A percentile compares a stretch with the other conserved stretches of the same genome.
phyloP scores from a whole-genome alignment of 2,797 vertebrate genomes.

The Notamacropus eugenii region DNA sequence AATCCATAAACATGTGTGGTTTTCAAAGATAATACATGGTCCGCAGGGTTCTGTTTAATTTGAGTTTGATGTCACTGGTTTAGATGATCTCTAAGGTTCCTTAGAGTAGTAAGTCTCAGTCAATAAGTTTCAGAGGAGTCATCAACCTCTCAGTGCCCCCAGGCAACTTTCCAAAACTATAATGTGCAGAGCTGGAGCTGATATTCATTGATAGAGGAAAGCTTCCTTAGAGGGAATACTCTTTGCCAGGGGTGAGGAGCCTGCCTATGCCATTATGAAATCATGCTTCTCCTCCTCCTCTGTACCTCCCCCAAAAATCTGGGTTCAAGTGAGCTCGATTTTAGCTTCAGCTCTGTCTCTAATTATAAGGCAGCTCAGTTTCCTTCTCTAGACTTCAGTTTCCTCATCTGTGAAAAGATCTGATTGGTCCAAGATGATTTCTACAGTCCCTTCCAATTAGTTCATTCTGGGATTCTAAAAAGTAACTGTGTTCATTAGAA shows the following conservation, averaged over 20 bases:
- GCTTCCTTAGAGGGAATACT: background rate
- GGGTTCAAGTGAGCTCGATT: background rate
- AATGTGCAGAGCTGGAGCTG: background rate
- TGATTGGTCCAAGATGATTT: background rate
- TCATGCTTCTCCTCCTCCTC: background rate
- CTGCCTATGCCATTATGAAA: background rate
- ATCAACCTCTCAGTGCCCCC: background rate
- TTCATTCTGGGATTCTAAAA: background rate
- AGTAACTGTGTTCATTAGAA: background rate
- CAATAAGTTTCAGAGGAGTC: background rate
- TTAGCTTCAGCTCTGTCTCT: background rate
- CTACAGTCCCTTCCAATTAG: background rate
- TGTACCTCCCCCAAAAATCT: background rate
- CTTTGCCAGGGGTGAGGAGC: background rate
- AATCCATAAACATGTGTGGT: background rate
- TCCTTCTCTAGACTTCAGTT: background rate
- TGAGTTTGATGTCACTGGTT: background rate
- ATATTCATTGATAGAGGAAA: background rate
- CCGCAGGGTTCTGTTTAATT: background rate
- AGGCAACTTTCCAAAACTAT: background rate
- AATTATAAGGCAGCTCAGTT: background rate
- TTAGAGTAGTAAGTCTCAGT: background rate
- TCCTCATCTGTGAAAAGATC: background rate
- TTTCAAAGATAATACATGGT: background rate
- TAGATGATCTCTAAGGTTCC: background rate